phyloP scores from a whole-genome alignment of 1,140 invertebrate genomes.

The Meteorus sp. region DNA sequence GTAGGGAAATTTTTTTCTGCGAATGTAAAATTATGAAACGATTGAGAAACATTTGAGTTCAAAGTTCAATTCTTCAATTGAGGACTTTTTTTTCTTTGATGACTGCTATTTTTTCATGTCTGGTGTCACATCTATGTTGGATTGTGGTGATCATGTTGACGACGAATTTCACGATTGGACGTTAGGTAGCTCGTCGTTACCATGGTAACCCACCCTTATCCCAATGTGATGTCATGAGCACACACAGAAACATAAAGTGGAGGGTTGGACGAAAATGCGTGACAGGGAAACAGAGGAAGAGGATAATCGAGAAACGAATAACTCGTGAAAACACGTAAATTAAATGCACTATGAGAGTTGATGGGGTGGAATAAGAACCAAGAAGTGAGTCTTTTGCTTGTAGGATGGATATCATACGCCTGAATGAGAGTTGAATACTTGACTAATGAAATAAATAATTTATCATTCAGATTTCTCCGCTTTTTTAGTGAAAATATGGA shows the following conservation, averaged over 20 bases:
- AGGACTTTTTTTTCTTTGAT: no score
- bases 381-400: conserved; percentile 36
- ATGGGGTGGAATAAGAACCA: conserved; percentile 51
- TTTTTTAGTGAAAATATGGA: no score
- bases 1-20: no score
- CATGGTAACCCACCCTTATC: conserved; percentile 41
- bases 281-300: conserved; percentile 19
- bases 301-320: conserved; percentile 44
- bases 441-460: conserved; percentile 6
- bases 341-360: conserved; percentile 57
- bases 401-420: neutral
- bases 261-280: conserved; percentile 4
- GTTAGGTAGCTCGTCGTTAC: conserved; percentile 33
- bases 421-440: neutral
- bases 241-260: neutral
- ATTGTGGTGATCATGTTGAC: conserved; percentile 34
- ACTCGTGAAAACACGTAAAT: conserved; percentile 59
- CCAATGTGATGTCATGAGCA: neutral
- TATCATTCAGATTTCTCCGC: no score
- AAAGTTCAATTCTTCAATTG: no score
- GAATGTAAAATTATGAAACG: no score
- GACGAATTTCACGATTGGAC: conserved; percentile 41
- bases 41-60: no score
- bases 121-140: no score
- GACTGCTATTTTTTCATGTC: no score